Evolutionary conservation across 1,140 invertebrate genomes (phyloP).

Genomic region (Drosophila subpulchrella): DNA sequence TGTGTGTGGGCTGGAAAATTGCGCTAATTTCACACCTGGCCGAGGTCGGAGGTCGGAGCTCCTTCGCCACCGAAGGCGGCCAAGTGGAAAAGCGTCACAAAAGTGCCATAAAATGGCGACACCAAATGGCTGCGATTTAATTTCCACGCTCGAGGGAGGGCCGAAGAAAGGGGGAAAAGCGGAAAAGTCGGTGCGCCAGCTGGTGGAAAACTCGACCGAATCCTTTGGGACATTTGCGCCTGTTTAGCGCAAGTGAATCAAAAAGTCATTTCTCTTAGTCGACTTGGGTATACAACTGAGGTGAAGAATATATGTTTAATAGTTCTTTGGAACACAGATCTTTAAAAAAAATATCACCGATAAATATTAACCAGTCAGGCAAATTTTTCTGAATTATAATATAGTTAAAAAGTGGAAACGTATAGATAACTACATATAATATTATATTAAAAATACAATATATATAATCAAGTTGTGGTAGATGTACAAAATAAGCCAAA

Average conservation of each 20-base stretch:
- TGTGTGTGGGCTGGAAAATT: constrained; percentile 48
- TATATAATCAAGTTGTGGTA: too few relatives aligned
- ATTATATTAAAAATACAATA: too few relatives aligned
- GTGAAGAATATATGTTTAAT: background rate
- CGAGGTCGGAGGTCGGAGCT: constrained; percentile 15
- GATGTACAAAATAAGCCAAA: too few relatives aligned
- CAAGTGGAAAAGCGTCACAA: constrained; percentile 58
- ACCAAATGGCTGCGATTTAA: constrained; percentile 67
- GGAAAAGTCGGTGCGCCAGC: constrained; percentile 35
- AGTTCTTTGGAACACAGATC: background rate
- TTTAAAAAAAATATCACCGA: background rate
- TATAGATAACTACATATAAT: too few relatives aligned
- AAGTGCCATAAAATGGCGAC: constrained; percentile 71
- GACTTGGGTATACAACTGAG: constrained; percentile 3
- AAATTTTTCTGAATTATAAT: too few relatives aligned
- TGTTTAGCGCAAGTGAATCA: constrained; percentile 70
- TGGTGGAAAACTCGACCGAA: constrained; percentile 31
- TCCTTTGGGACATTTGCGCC: constrained; percentile 67
- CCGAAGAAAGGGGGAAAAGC: constrained; percentile 1
- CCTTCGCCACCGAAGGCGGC: constrained; percentile 15
- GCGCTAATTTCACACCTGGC: constrained; percentile 74
- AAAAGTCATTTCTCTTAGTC: constrained; percentile 73
- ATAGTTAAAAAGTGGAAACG: too few relatives aligned
- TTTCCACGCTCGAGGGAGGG: constrained; percentile 34
- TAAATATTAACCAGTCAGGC: background rate